Evolutionary conservation across 2,113 vertebrate species (phyloP).

Genomic region (Vireo altiloquus): DNA sequence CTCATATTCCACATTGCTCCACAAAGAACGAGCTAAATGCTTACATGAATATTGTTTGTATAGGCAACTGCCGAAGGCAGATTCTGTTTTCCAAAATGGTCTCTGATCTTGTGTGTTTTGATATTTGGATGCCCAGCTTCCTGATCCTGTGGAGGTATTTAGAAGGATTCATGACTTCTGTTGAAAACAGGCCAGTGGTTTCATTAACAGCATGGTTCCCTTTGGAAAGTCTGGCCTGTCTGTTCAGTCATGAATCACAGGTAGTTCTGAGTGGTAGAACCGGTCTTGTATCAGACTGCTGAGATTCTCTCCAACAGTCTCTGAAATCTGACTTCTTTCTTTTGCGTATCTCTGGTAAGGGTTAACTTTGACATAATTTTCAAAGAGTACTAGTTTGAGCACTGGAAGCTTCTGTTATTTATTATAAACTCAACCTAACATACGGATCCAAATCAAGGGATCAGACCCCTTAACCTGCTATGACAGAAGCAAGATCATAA

Average conservation of each 20-base stretch:
- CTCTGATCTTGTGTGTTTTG: background rate
- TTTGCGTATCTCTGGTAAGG: background rate
- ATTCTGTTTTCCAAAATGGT: background rate
- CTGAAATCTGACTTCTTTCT: slow-evolving; percentile 6
- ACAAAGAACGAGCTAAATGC: background rate
- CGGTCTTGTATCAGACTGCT: background rate
- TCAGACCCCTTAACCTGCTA: background rate
- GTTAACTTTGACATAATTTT: background rate
- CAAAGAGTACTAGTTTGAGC: background rate
- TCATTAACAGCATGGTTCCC: background rate
- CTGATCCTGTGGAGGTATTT: background rate
- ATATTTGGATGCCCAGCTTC: background rate
- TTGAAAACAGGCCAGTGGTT: background rate
- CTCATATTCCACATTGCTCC: background rate
- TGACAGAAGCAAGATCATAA: background rate
- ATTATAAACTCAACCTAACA: background rate
- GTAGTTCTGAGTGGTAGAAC: background rate
- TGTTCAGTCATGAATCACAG: background rate
- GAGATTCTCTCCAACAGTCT: background rate
- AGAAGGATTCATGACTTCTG: background rate
- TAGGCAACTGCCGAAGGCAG: background rate
- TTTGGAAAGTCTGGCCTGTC: background rate
- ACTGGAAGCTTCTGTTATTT: background rate
- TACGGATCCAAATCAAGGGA: background rate
- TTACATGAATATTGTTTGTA: background rate